Conservation (phyloP, 2,113 vertebrate genomes). For the Podiceps cristatus region DNA sequence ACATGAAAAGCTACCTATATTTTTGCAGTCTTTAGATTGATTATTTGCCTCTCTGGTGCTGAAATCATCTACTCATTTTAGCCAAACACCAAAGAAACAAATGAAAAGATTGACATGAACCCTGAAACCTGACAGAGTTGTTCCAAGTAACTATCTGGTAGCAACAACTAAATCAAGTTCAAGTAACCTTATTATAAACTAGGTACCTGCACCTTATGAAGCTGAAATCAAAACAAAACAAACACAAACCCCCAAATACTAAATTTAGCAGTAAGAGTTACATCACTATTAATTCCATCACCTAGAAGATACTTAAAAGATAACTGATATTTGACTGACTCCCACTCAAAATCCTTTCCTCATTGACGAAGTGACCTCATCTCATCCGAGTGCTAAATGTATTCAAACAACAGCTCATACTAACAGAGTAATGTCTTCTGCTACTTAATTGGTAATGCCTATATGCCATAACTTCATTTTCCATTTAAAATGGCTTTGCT, state of each 20-base stretch:
- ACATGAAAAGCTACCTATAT: background rate
- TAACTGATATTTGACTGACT: background rate
- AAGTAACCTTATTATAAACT: background rate
- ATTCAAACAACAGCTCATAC: background rate
- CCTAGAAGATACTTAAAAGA: background rate
- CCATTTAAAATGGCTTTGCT: background rate
- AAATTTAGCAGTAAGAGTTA: background rate
- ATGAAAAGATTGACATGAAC: background rate
- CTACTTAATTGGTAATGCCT: background rate
- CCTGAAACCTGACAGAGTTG: background rate
- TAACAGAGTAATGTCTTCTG: accelerated
- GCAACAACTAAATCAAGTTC: background rate
- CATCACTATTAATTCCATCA: background rate
- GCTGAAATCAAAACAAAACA: background rate
- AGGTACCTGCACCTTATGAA: background rate
- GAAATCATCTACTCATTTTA: background rate
- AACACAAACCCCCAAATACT: background rate
- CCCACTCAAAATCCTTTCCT: background rate
- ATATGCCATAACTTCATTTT: background rate
- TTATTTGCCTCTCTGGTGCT: background rate
- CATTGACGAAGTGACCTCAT: background rate
- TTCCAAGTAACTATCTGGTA: background rate
- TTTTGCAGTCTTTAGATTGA: background rate
- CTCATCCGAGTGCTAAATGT: background rate
- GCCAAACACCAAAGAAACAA: background rate